Percentiles rank a stretch among this genome's conserved stretches.
Evolutionary conservation across 2,797 vertebrate genomes (phyloP).

Genomic region (Glyptemys insculpta): DNA sequence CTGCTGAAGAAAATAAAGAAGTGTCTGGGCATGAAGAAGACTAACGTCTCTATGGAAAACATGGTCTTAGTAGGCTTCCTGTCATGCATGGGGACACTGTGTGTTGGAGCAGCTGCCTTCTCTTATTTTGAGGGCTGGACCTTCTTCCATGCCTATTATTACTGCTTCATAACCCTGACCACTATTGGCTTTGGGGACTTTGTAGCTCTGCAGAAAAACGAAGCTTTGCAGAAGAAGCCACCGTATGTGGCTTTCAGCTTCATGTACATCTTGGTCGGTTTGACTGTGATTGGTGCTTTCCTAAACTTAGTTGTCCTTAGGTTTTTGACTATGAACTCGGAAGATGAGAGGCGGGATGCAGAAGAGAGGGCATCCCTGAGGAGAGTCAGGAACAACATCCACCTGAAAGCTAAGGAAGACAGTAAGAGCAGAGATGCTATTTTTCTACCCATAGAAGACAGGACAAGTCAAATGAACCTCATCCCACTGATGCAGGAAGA

Average conservation of each 20-base stretch:
- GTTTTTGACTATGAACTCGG: slow-evolving; percentile 94
- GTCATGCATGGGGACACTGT: slow-evolving; percentile 93
- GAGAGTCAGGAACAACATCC: slow-evolving; percentile 81
- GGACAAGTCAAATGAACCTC: slow-evolving; percentile 91
- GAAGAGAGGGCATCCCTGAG: slow-evolving; percentile 87
- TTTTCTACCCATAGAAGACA: slow-evolving; percentile 88
- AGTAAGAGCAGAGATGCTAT: slow-evolving; percentile 84
- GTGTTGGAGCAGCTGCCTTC: slow-evolving; percentile 92
- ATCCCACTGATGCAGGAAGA: slow-evolving; percentile 86
- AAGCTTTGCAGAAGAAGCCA: slow-evolving; percentile 94
- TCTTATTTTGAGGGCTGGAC: slow-evolving; percentile 97
- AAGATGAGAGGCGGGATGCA: slow-evolving; percentile 88
- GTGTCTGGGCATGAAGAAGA: slow-evolving; percentile 88
- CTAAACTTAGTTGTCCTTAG: slow-evolving; percentile 96
- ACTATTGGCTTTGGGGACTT: slow-evolving; percentile 98
- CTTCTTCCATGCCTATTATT: slow-evolving; percentile 98
- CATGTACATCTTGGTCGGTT: slow-evolving; percentile 96
- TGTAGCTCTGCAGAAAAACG: slow-evolving; percentile 95
- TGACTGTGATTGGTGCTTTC: slow-evolving; percentile 96
- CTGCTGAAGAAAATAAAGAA: slow-evolving; percentile 92
- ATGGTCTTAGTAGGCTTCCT: slow-evolving; percentile 96
- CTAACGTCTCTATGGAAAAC: slow-evolving; percentile 95
- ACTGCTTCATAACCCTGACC: slow-evolving; percentile 98
- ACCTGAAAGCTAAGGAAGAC: slow-evolving; percentile 68
- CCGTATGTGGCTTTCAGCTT: slow-evolving; percentile 97